Percentiles rank a stretch among this genome's conserved stretches.
phyloP scores from a whole-genome alignment of 2,797 vertebrate genomes.

The Chiloscyllium punctatum region DNA sequence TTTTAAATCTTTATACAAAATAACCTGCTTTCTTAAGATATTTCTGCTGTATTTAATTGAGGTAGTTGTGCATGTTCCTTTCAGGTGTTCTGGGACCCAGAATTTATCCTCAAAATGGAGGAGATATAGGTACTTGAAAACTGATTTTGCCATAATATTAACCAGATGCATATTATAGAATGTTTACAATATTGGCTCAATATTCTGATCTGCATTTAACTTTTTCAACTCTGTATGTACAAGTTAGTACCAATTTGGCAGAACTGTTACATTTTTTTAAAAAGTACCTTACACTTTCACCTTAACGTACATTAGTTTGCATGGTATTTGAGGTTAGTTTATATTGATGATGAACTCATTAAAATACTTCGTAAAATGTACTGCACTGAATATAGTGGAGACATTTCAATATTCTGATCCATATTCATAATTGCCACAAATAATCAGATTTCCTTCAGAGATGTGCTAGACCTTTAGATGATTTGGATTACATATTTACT shows the following conservation, averaged over 20 bases:
- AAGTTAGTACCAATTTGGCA: background rate
- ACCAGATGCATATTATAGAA: constrained; percentile 24
- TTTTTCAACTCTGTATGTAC: background rate
- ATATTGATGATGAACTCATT: background rate
- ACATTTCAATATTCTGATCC: background rate
- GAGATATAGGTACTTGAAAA: constrained; percentile 24
- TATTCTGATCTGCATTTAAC: constrained; percentile 4
- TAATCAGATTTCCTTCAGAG: background rate
- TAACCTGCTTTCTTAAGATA: background rate
- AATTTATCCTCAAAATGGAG: constrained; percentile 13
- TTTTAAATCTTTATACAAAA: constrained; percentile 20
- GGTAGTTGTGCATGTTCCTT: background rate
- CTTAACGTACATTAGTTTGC: background rate
- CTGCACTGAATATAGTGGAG: background rate
- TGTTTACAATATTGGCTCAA: constrained; percentile 30
- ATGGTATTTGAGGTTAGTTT: background rate
- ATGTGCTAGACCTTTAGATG: background rate
- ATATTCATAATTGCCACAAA: background rate
- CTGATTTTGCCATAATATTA: background rate
- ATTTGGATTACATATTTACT: background rate
- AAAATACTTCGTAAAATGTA: background rate
- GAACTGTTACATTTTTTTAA: background rate
- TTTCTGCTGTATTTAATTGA: background rate
- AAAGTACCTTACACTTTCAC: background rate
- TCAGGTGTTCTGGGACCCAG: background rate